A percentile compares a stretch with the other conserved stretches of the same genome.
phyloP scores from a whole-genome alignment of 2,113 vertebrate genomes.

The Puffinus mauretanicus region DNA sequence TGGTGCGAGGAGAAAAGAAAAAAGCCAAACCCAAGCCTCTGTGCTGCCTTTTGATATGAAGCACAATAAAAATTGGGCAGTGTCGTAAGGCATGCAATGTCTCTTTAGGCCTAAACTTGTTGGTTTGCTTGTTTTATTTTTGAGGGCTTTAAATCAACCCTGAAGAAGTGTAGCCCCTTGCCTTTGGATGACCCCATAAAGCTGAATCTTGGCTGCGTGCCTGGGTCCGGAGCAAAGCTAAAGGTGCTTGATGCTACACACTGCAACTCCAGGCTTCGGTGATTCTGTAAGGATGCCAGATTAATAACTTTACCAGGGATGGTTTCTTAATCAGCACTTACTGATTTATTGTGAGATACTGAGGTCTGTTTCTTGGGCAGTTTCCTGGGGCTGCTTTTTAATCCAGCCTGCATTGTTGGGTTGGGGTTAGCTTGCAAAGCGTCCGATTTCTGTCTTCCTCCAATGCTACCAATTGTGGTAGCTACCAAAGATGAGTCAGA shows the following conservation, averaged over 20 bases:
- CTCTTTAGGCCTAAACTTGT: not conserved
- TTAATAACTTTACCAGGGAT: not conserved
- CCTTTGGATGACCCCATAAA: not conserved
- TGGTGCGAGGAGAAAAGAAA: not conserved
- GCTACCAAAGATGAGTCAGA: not conserved
- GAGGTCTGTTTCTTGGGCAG: not conserved
- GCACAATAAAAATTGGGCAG: not conserved
- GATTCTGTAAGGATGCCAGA: not conserved
- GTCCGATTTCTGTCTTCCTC: not conserved
- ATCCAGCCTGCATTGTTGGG: not conserved
- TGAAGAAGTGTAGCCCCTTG: not conserved
- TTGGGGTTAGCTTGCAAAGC: not conserved
- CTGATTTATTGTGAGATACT: not conserved
- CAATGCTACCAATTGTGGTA: not conserved
- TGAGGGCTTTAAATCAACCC: not conserved
- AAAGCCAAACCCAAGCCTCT: not conserved
- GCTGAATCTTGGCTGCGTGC: not conserved
- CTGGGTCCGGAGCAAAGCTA: not conserved
- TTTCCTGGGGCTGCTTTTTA: not conserved
- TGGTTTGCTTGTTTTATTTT: not conserved
- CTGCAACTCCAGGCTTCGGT: not conserved
- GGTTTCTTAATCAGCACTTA: not conserved
- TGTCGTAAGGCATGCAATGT: not conserved
- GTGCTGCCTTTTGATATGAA: not conserved
- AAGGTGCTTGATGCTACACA: not conserved